A percentile compares a stretch with the other conserved stretches of the same genome.
phyloP scores from a whole-genome alignment of 2,888 invertebrate genomes.

The Oscheius onirici region DNA sequence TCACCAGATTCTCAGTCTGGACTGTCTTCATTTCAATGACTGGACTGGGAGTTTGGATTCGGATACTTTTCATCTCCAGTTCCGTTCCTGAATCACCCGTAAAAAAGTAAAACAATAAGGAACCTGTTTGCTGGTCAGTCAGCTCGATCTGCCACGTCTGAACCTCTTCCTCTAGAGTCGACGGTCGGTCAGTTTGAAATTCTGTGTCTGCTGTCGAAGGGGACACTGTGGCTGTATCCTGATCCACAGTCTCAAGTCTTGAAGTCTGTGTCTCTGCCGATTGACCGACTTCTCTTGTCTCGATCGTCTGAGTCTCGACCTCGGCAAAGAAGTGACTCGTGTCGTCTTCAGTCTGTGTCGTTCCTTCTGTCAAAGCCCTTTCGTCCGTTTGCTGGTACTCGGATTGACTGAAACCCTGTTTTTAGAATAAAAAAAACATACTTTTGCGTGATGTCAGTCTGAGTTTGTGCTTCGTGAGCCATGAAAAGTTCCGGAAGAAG shows the following conservation, averaged over 20 bases:
- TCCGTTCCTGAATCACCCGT: conserved; percentile 33
- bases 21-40: conserved; percentile 56
- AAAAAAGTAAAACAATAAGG: background rate
- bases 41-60: conserved; percentile 65
- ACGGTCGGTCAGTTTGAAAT: conserved; percentile 59
- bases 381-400: conserved; percentile 62
- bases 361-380: conserved; percentile 41
- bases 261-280: conserved; percentile 58
- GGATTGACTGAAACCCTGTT: conserved; percentile 41
- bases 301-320: conserved; percentile 47
- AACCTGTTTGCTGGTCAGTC: conserved; percentile 58
- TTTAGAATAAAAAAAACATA: background rate
- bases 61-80: conserved; percentile 60
- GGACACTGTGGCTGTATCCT: conserved; percentile 51
- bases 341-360: conserved; percentile 43
- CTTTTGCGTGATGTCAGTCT: conserved; percentile 55
- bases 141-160: conserved; percentile 62
- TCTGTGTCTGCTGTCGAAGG: conserved; percentile 37
- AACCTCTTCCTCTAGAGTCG: conserved; percentile 59
- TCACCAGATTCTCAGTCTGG: conserved; percentile 63
- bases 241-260: conserved; percentile 46
- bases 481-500: conserved; percentile 35
- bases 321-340: conserved; percentile 40
- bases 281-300: conserved; percentile 19
- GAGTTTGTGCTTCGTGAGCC: conserved; percentile 59